A percentile compares a stretch with the other conserved stretches of the same genome.
Conservation (phyloP, 92 coral and sea anemone genomes). For the Parazoanthus darwini region DNA sequence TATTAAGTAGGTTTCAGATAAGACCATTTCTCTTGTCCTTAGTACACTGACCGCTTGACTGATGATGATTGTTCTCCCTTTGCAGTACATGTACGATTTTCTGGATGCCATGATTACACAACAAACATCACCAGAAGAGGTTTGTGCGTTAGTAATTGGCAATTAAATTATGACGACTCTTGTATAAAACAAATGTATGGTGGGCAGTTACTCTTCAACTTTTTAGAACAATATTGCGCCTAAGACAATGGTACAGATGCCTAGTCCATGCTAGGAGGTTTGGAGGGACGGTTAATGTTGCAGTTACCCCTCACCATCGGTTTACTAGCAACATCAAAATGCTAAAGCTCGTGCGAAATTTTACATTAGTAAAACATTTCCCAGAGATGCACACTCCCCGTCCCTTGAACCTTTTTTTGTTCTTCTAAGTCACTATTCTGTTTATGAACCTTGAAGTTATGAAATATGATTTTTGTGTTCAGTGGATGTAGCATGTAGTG, state of each 20-base stretch:
- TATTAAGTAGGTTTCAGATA: too few species aligned
- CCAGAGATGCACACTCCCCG: too few species aligned
- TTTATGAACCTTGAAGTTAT: too few species aligned
- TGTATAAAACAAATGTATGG: neutral
- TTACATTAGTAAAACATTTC: too few species aligned
- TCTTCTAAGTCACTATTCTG: too few species aligned
- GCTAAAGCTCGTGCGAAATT: too few species aligned
- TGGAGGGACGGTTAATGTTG: neutral
- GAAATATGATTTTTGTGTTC: too few species aligned
- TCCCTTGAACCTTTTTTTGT: too few species aligned
- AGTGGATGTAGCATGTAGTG: neutral
- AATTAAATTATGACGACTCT: neutral
- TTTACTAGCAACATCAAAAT: too few species aligned
- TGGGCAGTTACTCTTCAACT: neutral
- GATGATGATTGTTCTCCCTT: neutral
- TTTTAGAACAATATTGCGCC: neutral
- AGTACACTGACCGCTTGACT: neutral
- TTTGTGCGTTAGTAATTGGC: constrained; percentile 37
- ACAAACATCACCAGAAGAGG: constrained; percentile 99
- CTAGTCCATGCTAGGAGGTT: neutral
- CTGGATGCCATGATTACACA: constrained; percentile 96
- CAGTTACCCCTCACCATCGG: too few species aligned
- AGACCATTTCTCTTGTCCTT: too few species aligned
- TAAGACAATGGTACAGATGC: neutral
- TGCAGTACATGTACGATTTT: constrained; percentile 97